phyloP scores from a whole-genome alignment of 2,113 vertebrate genomes.

The Pluvialis apricaria region DNA sequence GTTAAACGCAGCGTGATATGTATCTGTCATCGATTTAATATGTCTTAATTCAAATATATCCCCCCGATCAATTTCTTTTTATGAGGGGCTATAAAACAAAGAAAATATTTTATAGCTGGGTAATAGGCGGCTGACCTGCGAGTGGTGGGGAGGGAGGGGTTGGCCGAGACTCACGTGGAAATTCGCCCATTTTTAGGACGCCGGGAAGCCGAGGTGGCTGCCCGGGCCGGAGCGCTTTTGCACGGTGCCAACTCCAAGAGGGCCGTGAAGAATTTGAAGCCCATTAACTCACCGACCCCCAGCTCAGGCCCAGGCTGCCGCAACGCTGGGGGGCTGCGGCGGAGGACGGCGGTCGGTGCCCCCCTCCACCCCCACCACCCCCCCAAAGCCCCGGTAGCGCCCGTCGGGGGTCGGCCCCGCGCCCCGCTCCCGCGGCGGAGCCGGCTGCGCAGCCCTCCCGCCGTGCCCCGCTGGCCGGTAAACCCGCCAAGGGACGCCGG shows the following conservation, averaged over 20 bases:
- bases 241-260: background rate
- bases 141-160: background rate
- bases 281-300: background rate
- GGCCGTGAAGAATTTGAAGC: background rate
- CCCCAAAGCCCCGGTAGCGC: background rate
- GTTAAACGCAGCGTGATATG: conserved; percentile 79
- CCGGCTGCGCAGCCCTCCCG: background rate
- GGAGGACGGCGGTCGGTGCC: background rate
- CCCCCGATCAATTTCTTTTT: conserved; percentile 77
- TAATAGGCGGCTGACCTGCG: conserved; percentile 35
- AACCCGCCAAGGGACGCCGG: background rate
- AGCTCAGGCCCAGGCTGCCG: background rate
- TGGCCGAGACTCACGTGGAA: conserved; percentile 34
- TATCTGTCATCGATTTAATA: conserved; percentile 86
- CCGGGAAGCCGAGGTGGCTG: background rate
- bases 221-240: background rate
- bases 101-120: conserved; percentile 58
- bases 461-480: background rate
- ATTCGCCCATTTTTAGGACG: conserved; percentile 41
- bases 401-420: background rate
- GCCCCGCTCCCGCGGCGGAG: background rate
- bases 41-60: conserved; percentile 82
- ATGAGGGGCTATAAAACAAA: conserved; percentile 64
- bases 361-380: no score
- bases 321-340: background rate